phyloP scores from a whole-genome alignment of 2,113 vertebrate genomes.

The Lutjanus erythropterus region DNA sequence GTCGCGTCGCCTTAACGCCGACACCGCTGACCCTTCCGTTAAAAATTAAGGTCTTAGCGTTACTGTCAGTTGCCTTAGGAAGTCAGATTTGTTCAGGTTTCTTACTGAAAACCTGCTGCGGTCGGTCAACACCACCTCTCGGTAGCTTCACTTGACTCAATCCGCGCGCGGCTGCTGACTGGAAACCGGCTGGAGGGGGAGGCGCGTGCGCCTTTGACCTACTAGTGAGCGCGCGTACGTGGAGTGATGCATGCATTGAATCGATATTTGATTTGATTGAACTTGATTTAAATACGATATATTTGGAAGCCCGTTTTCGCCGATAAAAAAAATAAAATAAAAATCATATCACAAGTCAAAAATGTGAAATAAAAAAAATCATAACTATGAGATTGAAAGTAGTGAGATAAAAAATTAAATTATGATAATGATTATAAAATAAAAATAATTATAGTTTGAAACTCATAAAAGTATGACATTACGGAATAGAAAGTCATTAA shows the following conservation, averaged over 20 bases:
- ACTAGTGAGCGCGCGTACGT: constrained; percentile 56
- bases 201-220: constrained; percentile 62
- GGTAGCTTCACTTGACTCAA: constrained; percentile 81
- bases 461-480: no score
- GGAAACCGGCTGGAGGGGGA: constrained; percentile 70
- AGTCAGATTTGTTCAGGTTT: constrained; percentile 71
- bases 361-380: no score
- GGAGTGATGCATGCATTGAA: neutral
- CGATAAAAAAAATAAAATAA: no score
- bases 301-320: no score
- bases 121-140: constrained; percentile 81
- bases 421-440: no score
- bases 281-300: neutral
- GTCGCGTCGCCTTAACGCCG: constrained; percentile 55
- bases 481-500: no score
- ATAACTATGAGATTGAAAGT: no score
- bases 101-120: constrained; percentile 78
- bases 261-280: constrained; percentile 6
- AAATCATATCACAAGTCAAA: no score
- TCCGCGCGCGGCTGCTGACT: constrained; percentile 82
- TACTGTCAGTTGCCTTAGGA: constrained; percentile 70
- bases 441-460: no score
- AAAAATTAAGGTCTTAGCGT: constrained; percentile 48
- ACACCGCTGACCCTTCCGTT: constrained; percentile 50
- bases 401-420: no score